Conservation (phyloP, 2,888 invertebrate genomes). For the Coelopa pilipes region DNA sequence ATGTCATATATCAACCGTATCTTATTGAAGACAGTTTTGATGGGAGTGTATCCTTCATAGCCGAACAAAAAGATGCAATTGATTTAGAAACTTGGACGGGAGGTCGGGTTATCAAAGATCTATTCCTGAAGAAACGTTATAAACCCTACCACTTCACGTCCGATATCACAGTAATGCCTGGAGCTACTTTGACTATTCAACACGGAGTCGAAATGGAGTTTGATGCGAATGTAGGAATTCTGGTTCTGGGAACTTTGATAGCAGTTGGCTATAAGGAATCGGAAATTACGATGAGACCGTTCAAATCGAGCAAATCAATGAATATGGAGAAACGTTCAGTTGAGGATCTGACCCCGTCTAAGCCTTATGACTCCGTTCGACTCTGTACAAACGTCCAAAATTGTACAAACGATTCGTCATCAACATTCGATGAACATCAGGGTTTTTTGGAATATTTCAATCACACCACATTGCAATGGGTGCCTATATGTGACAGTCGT, state of each 20-base stretch:
- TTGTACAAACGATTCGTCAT: slow-evolving; percentile 50
- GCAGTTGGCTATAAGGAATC: slow-evolving; percentile 82
- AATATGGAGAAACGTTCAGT: slow-evolving; percentile 67
- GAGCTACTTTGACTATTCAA: slow-evolving; percentile 83
- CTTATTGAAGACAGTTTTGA: slow-evolving; percentile 81
- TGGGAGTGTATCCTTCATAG: slow-evolving; percentile 77
- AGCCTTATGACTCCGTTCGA: slow-evolving; percentile 46
- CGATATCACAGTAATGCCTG: slow-evolving; percentile 98
- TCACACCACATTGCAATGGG: slow-evolving; percentile 94
- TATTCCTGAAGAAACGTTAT: slow-evolving; percentile 73
- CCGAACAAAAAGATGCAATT: slow-evolving; percentile 66
- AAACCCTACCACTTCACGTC: slow-evolving; percentile 83
- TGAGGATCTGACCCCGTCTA: slow-evolving; percentile 69
- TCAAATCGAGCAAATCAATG: slow-evolving; percentile 41
- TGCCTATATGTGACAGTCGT: slow-evolving; percentile 93
- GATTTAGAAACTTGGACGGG: slow-evolving; percentile 76
- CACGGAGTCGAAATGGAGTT: slow-evolving; percentile 94
- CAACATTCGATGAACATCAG: slow-evolving; percentile 71
- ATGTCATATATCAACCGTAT: slow-evolving; percentile 90
- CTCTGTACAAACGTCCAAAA: slow-evolving; percentile 79
- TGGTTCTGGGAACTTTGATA: slow-evolving; percentile 89
- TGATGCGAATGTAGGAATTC: slow-evolving; percentile 93
- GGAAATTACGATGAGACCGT: slow-evolving; percentile 83
- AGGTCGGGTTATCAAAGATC: slow-evolving; percentile 78
- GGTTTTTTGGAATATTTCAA: slow-evolving; percentile 97